Evolutionary conservation across 2,888 invertebrate genomes (phyloP), one percentile per base, ranked within the genome.

Genomic region (Aporophyla nigra): DNA sequence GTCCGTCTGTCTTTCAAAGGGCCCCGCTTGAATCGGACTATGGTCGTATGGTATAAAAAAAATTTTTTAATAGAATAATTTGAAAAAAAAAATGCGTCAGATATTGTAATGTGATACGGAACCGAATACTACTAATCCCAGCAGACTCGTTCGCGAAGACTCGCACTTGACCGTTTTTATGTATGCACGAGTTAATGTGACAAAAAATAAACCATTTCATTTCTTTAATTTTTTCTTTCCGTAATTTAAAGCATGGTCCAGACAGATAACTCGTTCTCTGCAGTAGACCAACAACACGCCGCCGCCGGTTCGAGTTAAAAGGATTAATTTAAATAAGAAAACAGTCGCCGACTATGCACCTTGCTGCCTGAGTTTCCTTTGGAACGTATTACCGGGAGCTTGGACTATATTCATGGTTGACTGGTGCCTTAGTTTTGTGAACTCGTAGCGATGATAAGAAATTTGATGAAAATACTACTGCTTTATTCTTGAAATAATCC

Each of bases 321-420:
- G 81, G 67, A 68, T 71, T 80, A 58, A 80, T 80, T 80, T 80
- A 54, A 81, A 80, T 76, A 76, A 43, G 71, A 59, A 76, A 80
- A 71, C 54, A 71, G 6, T 9, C 49, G 14, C 33, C 43, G 58
- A 24, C 24, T 75, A 6, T n/a, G 27, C 66, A 54, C 46, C 56
- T 56, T n/a, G 27, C 54, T 61, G 65, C 7, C 46, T 3, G 0
- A 58, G 65, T 75, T 67, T 54, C 10, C 24, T 67, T 70, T 19
- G 2, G 27, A 27, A 49, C 40, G 33, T 62, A 51, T 54, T 65
- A 69, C 49, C 4, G 43, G 14, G 53, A 69, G 24, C 3, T 69
- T 62, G 2, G 21, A 27, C 53, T 56, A 33, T 72, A 53, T 51
- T 56, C 43, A 24, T 19, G 19, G 40, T 24, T 33, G 5, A 62